These are phyloP conservation scores for Rhingia rostrata DNA, from an alignment of 2,888 invertebrate species.

Conservation along the genomic window DNA sequence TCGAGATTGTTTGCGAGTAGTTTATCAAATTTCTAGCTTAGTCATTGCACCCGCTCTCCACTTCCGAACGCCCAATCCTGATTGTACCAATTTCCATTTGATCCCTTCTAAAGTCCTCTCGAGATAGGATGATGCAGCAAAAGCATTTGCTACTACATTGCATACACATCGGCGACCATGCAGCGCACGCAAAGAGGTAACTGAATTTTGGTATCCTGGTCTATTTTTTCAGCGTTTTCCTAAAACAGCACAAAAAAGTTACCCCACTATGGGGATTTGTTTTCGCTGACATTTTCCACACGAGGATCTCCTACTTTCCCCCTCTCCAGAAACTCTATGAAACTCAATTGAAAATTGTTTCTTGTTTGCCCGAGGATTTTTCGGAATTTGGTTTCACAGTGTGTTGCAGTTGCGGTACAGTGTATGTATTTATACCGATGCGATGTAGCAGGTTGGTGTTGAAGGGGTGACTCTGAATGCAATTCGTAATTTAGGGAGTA, in stretches of 20 bases:
- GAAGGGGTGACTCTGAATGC: constrained; percentile 47
- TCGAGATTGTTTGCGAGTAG: constrained; percentile 77
- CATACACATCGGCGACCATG: constrained; percentile 34
- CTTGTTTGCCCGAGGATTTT: constrained; percentile 71
- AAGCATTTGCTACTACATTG: constrained; percentile 35
- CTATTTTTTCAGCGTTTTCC: constrained; percentile 9
- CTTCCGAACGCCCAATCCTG: constrained; percentile 31
- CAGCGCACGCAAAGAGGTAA: constrained; percentile 62
- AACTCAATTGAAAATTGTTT: constrained; percentile 74
- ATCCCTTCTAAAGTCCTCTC: constrained; percentile 27
- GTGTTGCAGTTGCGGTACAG: constrained; percentile 3
- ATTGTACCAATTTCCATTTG: constrained; percentile 70
- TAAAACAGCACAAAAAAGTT: not conserved
- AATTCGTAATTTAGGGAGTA: constrained; percentile 41
- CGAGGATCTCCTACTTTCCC: constrained; percentile 19
- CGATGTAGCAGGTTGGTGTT: not conserved
- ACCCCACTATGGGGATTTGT: constrained; percentile 44
- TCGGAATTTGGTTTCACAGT: constrained; percentile 62
- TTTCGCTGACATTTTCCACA: constrained; percentile 34
- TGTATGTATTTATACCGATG: not conserved
- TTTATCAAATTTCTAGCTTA: constrained; percentile 76
- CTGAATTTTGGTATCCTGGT: constrained; percentile 55
- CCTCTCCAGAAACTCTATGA: constrained; percentile 48
- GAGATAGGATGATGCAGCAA: constrained; percentile 47
- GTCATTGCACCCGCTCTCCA: constrained; percentile 7